A percentile compares a stretch with the other conserved stretches of the same genome.
These are phyloP conservation scores for Ophioninae sp. DNA, from an alignment of 2,888 invertebrate genomes.

Conservation along the genomic window DNA sequence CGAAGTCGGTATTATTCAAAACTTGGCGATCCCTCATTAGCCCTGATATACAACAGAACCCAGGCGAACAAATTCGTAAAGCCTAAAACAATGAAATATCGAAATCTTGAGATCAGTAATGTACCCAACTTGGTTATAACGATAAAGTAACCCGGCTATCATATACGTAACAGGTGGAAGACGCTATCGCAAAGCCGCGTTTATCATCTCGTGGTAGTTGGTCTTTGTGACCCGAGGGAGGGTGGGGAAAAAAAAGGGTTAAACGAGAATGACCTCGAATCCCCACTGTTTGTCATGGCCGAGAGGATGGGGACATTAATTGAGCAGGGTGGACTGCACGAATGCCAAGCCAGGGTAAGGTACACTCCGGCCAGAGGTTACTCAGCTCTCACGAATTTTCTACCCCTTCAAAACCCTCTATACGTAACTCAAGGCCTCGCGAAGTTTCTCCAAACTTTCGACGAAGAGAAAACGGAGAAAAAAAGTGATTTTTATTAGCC, in stretches of 20 bases:
- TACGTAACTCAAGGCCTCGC: slow-evolving; percentile 20
- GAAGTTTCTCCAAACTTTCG: slow-evolving; percentile 53
- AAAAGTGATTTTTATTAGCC: slow-evolving; percentile 48
- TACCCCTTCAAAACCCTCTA: neutral
- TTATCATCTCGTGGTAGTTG: slow-evolving; percentile 49
- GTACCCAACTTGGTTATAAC: slow-evolving; percentile 33
- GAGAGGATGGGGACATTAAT: slow-evolving; percentile 60
- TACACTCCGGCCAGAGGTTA: slow-evolving; percentile 3
- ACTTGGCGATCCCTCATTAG: neutral
- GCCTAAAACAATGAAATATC: neutral
- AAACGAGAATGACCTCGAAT: slow-evolving; percentile 14
- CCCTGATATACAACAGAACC: too few relatives aligned
- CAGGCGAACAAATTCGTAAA: neutral
- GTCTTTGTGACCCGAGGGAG: neutral
- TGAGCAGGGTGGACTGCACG: slow-evolving; percentile 58
- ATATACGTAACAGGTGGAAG: slow-evolving; percentile 1
- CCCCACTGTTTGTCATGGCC: slow-evolving; percentile 53
- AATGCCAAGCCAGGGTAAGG: slow-evolving; percentile 41
- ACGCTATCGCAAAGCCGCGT: slow-evolving; percentile 44
- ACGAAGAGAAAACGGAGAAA: slow-evolving; percentile 4
- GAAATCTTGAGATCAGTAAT: neutral
- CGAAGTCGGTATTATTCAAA: neutral
- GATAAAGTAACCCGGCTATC: slow-evolving; percentile 11
- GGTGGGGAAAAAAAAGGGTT: neutral
- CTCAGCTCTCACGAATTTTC: slow-evolving; percentile 41